These are phyloP conservation scores for Vollenhovia emeryi DNA, from an alignment of 1,140 invertebrate genomes.

Conservation along the genomic window DNA sequence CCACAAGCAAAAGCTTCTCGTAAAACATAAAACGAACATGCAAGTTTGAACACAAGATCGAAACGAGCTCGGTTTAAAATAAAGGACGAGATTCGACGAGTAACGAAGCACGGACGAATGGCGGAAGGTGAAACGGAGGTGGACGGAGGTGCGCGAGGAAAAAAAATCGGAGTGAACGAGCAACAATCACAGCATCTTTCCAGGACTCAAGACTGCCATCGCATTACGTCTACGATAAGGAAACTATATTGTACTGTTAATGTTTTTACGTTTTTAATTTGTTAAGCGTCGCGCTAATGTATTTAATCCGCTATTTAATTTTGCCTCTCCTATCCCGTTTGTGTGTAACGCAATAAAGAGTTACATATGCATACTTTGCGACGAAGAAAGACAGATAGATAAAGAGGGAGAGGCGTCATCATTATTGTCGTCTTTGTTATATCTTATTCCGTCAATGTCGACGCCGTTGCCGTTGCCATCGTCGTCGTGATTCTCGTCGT, in stretches of 20 bases:
- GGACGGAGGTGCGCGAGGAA: slow-evolving; percentile 53
- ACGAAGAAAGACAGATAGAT: slow-evolving; percentile 28
- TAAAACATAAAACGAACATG: slow-evolving; percentile 75
- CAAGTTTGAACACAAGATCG: slow-evolving; percentile 68
- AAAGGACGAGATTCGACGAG: slow-evolving; percentile 51
- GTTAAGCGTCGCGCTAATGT: slow-evolving; percentile 81
- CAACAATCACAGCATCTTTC: slow-evolving; percentile 83
- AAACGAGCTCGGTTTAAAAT: slow-evolving; percentile 57
- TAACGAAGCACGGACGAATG: slow-evolving; percentile 60
- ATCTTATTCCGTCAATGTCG: slow-evolving; percentile 13
- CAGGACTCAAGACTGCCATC: slow-evolving; percentile 84
- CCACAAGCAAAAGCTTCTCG: slow-evolving; percentile 81
- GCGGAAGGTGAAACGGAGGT: slow-evolving; percentile 54
- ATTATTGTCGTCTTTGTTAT: slow-evolving; percentile 20
- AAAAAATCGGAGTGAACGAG: slow-evolving; percentile 78
- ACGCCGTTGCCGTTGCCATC: background rate
- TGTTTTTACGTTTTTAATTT: slow-evolving; percentile 84
- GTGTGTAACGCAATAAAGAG: slow-evolving; percentile 75
- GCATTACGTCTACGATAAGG: slow-evolving; percentile 82
- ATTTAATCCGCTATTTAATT: slow-evolving; percentile 75
- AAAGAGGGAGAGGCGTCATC: background rate
- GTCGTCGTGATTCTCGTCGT: background rate
- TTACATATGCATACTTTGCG: slow-evolving; percentile 62
- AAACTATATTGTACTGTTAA: slow-evolving; percentile 83
- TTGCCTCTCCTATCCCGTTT: slow-evolving; percentile 71